Base-by-base conservation (phyloP, 2,797 vertebrate genomes). In the Sebastes vulpes region DNA sequence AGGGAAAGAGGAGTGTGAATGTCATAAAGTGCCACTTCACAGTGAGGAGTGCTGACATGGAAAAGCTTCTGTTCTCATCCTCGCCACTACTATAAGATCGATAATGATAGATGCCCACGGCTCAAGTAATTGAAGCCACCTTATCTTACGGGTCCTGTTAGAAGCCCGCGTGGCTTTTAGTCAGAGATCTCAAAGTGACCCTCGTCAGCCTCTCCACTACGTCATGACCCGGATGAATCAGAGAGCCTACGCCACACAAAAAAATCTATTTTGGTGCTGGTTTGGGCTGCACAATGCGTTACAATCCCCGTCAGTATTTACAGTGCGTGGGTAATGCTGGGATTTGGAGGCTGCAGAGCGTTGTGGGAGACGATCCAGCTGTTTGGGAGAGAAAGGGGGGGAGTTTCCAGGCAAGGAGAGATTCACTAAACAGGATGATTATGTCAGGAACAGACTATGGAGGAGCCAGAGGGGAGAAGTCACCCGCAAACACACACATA, bases 31-130 rank as follows among this genome's bases (percentile, higher is more conserved):
- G 89, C 76, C 85, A 88, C 87, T 92, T 94, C 72, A 79, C 87
- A 76, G 84, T 48, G 79, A 58, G 61, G 90, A 90, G 90, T 86
- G 90, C 82, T 61, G 90, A 95, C 94, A 94, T 79, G 89, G 83
- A 94, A 92, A 94, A 86, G 92, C 92, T 93, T 92, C 91, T 93
- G 92, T 93, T 92, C 85, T 91, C 89, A 78, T 92, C 86, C 75
- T 84, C 48, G 38, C 87, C 67, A 76, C 84, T 53, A 75, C 79
- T 59, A 72, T 66, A 20, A 77, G 86, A 94, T 95, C 93, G 72
- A 94, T 94, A 93, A 80, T 85, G 88, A 92, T 86, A 91, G 88
- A 89, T 81, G 73, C 79, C 76, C 56, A 83, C 74, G 74, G 79
- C 87, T 79, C 32, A 6, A 77, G 79, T 74, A 82, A 82, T 75